Conservation (phyloP, 2,888 invertebrate species). For the Drosophila nr. fundita region DNA sequence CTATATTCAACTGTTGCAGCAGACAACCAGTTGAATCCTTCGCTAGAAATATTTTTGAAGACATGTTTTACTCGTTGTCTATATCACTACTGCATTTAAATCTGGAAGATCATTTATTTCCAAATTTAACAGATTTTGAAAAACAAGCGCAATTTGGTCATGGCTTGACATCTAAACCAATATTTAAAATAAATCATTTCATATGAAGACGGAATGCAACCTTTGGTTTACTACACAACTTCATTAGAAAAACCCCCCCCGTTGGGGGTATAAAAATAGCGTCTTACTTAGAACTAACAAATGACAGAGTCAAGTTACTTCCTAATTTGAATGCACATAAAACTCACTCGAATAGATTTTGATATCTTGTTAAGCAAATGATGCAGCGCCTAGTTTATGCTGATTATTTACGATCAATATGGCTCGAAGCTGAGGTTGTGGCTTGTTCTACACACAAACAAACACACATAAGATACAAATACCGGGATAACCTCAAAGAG, state of each 20-base stretch:
- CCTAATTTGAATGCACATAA: conserved; percentile 51
- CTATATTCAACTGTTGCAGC: not conserved
- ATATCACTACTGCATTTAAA: no score
- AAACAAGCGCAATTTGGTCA: not conserved
- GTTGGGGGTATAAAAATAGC: not conserved
- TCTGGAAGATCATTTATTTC: no score
- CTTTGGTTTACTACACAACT: not conserved
- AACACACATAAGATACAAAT: not conserved
- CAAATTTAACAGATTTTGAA: not conserved
- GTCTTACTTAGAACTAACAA: conserved; percentile 24
- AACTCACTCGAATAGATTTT: conserved; percentile 32
- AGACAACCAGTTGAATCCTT: not conserved
- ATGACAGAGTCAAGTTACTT: conserved; percentile 42
- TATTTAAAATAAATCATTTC: not conserved
- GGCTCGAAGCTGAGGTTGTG: conserved; percentile 6
- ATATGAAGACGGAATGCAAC: not conserved
- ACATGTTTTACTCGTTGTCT: no score
- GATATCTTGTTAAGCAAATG: conserved; percentile 37
- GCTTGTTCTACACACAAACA: not conserved
- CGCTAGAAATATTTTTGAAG: not conserved
- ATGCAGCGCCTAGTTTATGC: conserved; percentile 22
- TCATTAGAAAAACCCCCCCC: not conserved
- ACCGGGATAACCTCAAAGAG: conserved; percentile 27
- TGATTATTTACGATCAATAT: conserved; percentile 54
- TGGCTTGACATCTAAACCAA: not conserved